Evolutionary conservation across 1,140 invertebrate genomes (phyloP), one percentile per base, ranked within the genome.

Genomic region (Drosophila kanapiae): DNA sequence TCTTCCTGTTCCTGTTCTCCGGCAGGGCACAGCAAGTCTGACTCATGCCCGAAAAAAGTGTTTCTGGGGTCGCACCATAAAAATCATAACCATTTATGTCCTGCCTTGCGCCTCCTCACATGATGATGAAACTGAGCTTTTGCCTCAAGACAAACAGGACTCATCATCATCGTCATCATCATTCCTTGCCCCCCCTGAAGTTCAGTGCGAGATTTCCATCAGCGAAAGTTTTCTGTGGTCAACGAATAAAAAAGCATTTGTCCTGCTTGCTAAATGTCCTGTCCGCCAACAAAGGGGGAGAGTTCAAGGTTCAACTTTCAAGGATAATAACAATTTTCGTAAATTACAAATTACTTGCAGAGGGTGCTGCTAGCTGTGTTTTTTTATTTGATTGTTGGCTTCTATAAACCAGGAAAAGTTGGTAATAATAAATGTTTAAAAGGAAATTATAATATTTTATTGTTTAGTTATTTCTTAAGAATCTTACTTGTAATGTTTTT

Each of bases 41-140:
- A 84, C 54, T 86, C 82, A 82, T 77, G 76, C 57, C 48, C 63
- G 43, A 61, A 10, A 87, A 77, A 78, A 48, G 69, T 90, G 85
- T 84, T 78, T 68, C 35, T 69, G 61, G 78, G 70, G 61, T 69
- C 63, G 51, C 72, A 77, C 70, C 83, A 90, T 88, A 88, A 88
- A 87, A 88, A 90, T 90, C 84, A 90, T 88, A 88, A 90, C 64
- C 85, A 80, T 88, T 88, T 81, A 90, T 68, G 78, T 62, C 63
- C 54, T 69, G 82, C 40, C 51, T 48, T 43, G 9, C 16, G 51
- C 51, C 53, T n/a, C 5, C 53, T 56, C 53, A 59, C 27, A 9
- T 59, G 18, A 38, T 38, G 53, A 54, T 3, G 6, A 37, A 63
- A 38, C 16, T 29, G 53, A 38, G 35, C 11, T 27, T 8, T 18